Conservation (phyloP, 2,113 vertebrate species). For the Polyodon spathula region DNA sequence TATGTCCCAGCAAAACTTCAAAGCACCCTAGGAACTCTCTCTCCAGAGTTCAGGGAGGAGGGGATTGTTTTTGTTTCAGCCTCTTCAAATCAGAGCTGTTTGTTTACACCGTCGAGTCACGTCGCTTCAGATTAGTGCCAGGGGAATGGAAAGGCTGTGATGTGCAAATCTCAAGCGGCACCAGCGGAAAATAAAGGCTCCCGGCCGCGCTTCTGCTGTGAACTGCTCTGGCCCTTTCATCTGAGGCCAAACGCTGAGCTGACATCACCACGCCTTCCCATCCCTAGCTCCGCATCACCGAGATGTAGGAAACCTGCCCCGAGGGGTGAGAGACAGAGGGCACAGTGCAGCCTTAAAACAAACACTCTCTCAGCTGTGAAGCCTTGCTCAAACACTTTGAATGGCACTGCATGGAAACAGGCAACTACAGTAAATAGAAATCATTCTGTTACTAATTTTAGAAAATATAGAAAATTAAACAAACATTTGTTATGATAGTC, state of each 20-base stretch:
- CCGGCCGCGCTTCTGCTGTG: not conserved
- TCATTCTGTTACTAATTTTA: too few relatives aligned
- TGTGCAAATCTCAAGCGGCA: constrained; percentile 43
- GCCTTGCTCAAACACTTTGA: too few relatives aligned
- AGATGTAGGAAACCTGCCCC: constrained; percentile 54
- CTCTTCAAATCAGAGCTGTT: constrained; percentile 56
- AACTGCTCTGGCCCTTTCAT: constrained; percentile 37
- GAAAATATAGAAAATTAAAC: too few relatives aligned
- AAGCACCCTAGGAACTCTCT: constrained; percentile 27
- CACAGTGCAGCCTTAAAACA: not conserved
- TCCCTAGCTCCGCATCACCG: constrained; percentile 54
- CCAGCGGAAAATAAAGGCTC: constrained; percentile 23
- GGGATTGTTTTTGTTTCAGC: constrained; percentile 14
- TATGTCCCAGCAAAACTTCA: constrained; percentile 23
- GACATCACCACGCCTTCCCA: constrained; percentile 33
- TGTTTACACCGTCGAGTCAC: constrained; percentile 54
- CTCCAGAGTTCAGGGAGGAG: not conserved
- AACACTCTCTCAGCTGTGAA: too few relatives aligned
- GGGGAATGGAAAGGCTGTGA: constrained; percentile 50
- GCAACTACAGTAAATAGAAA: too few relatives aligned
- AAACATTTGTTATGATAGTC: too few relatives aligned
- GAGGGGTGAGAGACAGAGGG: constrained; percentile 19
- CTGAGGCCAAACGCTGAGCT: constrained; percentile 37
- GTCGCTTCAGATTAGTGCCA: constrained; percentile 60
- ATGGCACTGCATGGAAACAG: too few relatives aligned